A percentile compares a stretch with the other conserved stretches of the same genome.
These are phyloP conservation scores for Cyclina sinensis DNA, from an alignment of 1,140 invertebrate species.

Conservation along the genomic window DNA sequence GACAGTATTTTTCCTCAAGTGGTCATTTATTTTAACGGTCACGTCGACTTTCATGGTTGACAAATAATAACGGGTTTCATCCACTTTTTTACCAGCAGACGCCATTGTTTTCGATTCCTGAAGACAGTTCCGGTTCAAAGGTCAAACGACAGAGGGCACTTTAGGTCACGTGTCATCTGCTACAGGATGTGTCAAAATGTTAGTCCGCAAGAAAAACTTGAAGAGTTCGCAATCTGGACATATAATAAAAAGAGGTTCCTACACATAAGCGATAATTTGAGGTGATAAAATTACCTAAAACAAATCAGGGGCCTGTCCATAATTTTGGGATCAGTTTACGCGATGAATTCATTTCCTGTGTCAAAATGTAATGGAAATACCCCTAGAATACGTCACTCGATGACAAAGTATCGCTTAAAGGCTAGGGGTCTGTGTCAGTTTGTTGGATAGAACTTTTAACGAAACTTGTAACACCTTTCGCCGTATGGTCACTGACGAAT, in stretches of 20 bases:
- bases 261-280: conserved; percentile 2
- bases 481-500: too few relatives aligned
- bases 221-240: neutral
- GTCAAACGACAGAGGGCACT: conserved; percentile 60
- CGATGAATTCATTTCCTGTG: conserved; percentile 3
- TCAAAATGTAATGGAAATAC: neutral
- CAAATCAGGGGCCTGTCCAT: neutral
- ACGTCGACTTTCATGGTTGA: conserved; percentile 46
- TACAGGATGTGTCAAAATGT: conserved; percentile 55
- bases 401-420: neutral
- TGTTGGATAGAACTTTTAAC: neutral
- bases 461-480: too few relatives aligned
- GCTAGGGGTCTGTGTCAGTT: conserved; percentile 23
- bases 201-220: conserved; percentile 14
- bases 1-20: conserved; percentile 53
- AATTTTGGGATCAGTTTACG: conserved; percentile 14
- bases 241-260: neutral
- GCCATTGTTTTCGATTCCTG: conserved; percentile 57
- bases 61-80: conserved; percentile 69
- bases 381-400: neutral
- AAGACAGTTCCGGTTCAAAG: conserved; percentile 62
- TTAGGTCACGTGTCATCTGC: conserved; percentile 65
- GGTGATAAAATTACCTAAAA: conserved; percentile 31
- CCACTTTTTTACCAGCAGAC: conserved; percentile 40
- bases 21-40: conserved; percentile 60